Base-by-base conservation (phyloP, 37 sponge, comb jelly and placozoan species). In the Crambe crambe region DNA sequence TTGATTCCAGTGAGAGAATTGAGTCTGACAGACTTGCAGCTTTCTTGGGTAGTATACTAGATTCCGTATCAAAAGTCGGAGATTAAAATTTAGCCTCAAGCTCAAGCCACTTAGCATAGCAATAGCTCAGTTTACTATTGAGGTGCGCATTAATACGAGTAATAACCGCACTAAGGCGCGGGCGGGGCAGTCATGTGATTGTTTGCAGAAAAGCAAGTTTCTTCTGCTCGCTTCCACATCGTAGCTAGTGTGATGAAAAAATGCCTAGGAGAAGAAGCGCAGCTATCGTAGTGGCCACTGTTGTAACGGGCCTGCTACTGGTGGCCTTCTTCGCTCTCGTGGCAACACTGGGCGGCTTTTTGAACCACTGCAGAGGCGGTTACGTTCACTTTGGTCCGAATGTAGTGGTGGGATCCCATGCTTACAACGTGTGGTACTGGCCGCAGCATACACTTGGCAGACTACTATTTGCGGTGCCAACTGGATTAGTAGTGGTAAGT, bases 401-500 rank as follows among this genome's bases (percentile, higher is more conserved):
- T 15, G 56, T 37, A 23, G 18, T 23, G 3, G 1, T 4, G 20
- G 54, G 2, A 1, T 36, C 74, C 18, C 21, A 47, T 29, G 17
- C 21, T n/a, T 1, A 37, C 1, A 42, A 68, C 44, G n/a, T n/a
- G 58, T 64, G 61, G 62, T 93, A 93, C 67, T 93, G 93, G 93
- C 56, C 81, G 6, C 32, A 65, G 9, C 89, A 93, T 36, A 22
- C 81, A 17, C 36, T 78, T 1, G 75, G 66, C 2, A 72, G 86
- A 21, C 77, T 79, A 6, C 47, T 89, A 1, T 80, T 93, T 60
- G 85, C 93, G 0, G 68, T 85, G 15, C 90, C 89, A 2, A 88
- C 89, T 25, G 93, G 85, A 31, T 0, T 89, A 9, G 42, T 88
- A 6, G 86, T 88, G 82, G 93, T 93, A 61, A 85, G 93, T 67